Evolutionary conservation across 2,888 invertebrate species (phyloP).

Genomic region (Ophion ellenae): DNA sequence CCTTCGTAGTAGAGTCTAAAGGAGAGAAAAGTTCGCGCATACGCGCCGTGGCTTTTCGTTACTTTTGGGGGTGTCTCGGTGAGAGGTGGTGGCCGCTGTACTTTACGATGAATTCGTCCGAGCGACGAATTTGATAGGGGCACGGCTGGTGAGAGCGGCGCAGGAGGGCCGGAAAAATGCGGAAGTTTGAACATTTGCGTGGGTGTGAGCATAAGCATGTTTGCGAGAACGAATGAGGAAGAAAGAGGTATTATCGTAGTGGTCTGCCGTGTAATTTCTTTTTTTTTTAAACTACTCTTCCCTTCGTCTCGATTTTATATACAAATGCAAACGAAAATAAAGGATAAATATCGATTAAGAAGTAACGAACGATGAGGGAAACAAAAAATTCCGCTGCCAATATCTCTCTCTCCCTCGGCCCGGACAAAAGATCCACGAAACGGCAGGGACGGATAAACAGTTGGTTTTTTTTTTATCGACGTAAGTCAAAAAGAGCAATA

Average conservation of each 20-base stretch:
- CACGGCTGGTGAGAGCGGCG: not conserved
- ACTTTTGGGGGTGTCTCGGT: slow-evolving; percentile 44
- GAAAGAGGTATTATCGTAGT: slow-evolving; percentile 60
- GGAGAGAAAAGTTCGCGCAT: slow-evolving; percentile 17
- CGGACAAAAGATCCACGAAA: slow-evolving; percentile 43
- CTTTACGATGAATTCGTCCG: slow-evolving; percentile 26
- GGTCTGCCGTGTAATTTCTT: slow-evolving; percentile 73
- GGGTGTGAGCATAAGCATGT: slow-evolving; percentile 53
- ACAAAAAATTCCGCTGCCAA: slow-evolving; percentile 73
- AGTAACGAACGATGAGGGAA: slow-evolving; percentile 22
- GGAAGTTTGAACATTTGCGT: slow-evolving; percentile 67
- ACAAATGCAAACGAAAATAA: slow-evolving; percentile 48
- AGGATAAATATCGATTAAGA: slow-evolving; percentile 24
- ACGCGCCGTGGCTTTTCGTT: slow-evolving; percentile 19
- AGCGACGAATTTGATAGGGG: not conserved
- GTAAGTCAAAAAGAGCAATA: slow-evolving; percentile 45
- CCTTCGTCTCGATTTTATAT: slow-evolving; percentile 39
- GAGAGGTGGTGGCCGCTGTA: slow-evolving; percentile 54
- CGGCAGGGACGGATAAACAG: slow-evolving; percentile 45
- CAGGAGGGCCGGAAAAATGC: slow-evolving; percentile 27
- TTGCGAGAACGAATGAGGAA: slow-evolving; percentile 65
- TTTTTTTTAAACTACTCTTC: slow-evolving; percentile 47
- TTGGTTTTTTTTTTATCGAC: slow-evolving; percentile 19
- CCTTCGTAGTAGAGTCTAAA: slow-evolving; percentile 75
- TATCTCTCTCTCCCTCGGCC: slow-evolving; percentile 64